Conservation (phyloP, 2,888 invertebrate species). For the Venusia cambrica region DNA sequence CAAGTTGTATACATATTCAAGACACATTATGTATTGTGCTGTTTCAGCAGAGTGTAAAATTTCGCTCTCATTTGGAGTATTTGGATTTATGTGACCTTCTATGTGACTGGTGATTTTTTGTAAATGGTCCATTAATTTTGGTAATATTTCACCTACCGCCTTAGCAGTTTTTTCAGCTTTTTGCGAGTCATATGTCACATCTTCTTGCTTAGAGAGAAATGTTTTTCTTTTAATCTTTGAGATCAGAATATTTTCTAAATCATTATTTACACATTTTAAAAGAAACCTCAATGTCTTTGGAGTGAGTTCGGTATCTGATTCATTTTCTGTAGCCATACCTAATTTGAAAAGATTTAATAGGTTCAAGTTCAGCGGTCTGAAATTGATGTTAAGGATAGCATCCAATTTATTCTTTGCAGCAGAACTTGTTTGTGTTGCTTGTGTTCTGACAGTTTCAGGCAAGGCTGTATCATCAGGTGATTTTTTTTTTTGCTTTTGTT, state of each 20-base stretch:
- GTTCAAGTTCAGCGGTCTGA: constrained; percentile 55
- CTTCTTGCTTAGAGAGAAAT: constrained; percentile 56
- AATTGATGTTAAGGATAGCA: constrained; percentile 45
- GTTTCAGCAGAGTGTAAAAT: constrained; percentile 45
- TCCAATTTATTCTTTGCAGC: constrained; percentile 50
- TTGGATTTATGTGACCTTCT: constrained; percentile 40
- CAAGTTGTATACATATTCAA: constrained; percentile 78
- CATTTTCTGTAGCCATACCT: constrained; percentile 46
- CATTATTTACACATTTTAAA: constrained; percentile 50
- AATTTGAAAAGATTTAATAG: constrained; percentile 54
- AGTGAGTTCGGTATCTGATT: constrained; percentile 45
- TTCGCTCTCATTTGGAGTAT: constrained; percentile 42
- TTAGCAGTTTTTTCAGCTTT: constrained; percentile 61
- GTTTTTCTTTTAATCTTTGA: constrained; percentile 63
- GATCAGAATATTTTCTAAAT: constrained; percentile 52
- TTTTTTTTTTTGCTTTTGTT: constrained; percentile 36
- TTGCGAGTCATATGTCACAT: constrained; percentile 45
- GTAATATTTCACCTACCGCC: constrained; percentile 47
- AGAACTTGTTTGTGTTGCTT: constrained; percentile 50
- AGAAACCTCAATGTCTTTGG: constrained; percentile 56
- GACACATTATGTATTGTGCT: constrained; percentile 61
- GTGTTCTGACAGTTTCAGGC: constrained; percentile 57
- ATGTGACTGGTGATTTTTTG: constrained; percentile 47
- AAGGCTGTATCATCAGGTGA: constrained; percentile 54
- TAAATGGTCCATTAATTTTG: constrained; percentile 56